Conservation (phyloP, 2,113 vertebrate species). For the Protomyctophum bolini region DNA sequence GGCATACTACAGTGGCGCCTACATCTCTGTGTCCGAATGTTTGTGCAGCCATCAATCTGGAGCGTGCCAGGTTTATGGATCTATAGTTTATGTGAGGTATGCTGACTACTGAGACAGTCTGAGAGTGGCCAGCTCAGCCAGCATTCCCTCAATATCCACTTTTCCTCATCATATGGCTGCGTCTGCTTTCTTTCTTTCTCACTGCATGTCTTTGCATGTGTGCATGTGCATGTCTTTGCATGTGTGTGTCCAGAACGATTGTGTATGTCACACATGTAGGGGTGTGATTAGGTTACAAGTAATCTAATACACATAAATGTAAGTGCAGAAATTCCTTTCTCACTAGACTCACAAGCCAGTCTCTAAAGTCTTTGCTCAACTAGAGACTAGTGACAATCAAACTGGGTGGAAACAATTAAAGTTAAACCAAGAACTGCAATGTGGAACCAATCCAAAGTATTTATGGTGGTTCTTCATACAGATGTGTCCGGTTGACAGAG, state of each 20-base stretch:
- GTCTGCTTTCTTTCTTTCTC: slow-evolving; percentile 1
- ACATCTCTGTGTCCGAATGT: not conserved
- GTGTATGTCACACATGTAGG: not conserved
- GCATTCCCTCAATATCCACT: slow-evolving; percentile 23
- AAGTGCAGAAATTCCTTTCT: no score
- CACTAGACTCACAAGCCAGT: no score
- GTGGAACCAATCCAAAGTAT: no score
- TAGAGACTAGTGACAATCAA: no score
- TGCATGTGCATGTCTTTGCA: slow-evolving; percentile 2
- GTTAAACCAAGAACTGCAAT: no score
- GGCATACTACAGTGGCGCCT: not conserved
- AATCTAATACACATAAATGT: no score
- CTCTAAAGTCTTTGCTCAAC: no score
- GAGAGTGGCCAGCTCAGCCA: slow-evolving; percentile 44
- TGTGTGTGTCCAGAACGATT: not conserved
- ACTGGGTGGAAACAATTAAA: no score
- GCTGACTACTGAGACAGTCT: slow-evolving; percentile 23
- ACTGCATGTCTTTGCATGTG: slow-evolving; percentile 1
- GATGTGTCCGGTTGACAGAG: no score
- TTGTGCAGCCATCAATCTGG: not conserved
- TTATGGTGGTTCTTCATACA: no score
- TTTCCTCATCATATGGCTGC: slow-evolving; percentile 21
- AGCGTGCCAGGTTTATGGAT: not conserved
- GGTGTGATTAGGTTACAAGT: not conserved
- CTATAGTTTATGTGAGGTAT: slow-evolving; percentile 28